Evolutionary conservation across 2,888 invertebrate genomes (phyloP), one percentile per base, ranked within the genome.

Genomic region (Athalia circularis): DNA sequence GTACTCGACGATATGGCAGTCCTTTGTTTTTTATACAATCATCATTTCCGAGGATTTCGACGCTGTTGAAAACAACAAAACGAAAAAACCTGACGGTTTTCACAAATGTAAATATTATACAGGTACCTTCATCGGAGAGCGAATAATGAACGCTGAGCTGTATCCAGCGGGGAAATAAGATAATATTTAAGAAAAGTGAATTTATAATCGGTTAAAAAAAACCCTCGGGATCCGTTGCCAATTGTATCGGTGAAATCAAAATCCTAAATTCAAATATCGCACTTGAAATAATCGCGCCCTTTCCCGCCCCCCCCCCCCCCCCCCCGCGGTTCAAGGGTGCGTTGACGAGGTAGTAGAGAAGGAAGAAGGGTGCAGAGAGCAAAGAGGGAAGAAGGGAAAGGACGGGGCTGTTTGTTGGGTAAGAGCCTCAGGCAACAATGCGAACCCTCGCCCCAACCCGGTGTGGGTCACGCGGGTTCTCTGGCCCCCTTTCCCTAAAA

Each of bases 211-310:
- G 64, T 8, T 54, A 65, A 29, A 29, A 29, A 29, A 77, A 64
- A 65, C 77, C 59, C 64, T 78, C 68, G 54, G 74, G 68, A 80
- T 77, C 80, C 75, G 50, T 29, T 50, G 43, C 75, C 75, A 50
- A 75, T 61, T 64, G 75, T 62, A 84, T 84, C 84, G 83, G 84
- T 81, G 79, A 85, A 86, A 84, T 84, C 83, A 84, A 84, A 85
- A 85, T 86, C 85, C 84, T 83, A 85, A 86, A 86, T 86, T 85
- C 86, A 86, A 86, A 86, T 84, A 85, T 85, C 83, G 83, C 84
- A 86, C 86, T 86, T 80, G 84, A 85, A 84, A 82, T 83, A 82
- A 85, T 84, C 83, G 82, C 82, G 80, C 15, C 74, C 70, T 43
- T 45, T n/a, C 65, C 59, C 50, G 70, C 57, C 5, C 50, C 47